Evolutionary conservation across 2,888 invertebrate species (phyloP), one percentile per base, ranked within the genome.

Genomic region (Nesidiocoris tenuis): DNA sequence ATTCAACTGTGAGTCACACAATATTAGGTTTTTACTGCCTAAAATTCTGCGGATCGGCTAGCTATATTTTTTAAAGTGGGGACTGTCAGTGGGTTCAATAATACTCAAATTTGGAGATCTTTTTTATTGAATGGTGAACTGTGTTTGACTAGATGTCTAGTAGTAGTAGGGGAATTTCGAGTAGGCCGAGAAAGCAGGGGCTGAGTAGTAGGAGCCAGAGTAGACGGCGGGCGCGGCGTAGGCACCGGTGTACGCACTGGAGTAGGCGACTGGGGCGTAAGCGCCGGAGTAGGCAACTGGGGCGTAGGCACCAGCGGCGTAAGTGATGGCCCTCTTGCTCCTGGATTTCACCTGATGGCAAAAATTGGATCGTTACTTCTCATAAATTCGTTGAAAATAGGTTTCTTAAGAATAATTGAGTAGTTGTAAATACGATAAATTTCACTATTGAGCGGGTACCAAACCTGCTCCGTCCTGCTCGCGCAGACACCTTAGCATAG

Each of bases 221-320:
- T 63, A 75, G 63, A 23, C n/a, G 63, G 76, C 17, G 74, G 77
- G 78, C 39, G 59, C 56, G 63, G 74, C 19, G 74, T 24, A 12
- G 66, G 25, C 56, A 61, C 56, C 39, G 74, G 74, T 18, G 76
- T 75, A 61, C 65, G 66, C 66, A 18, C 72, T 61, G 64, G 65
- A 64, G 68, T 76, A 77, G 25, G 76, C 67, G 66, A 74, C 7
- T 70, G 77, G 78, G 59, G 74, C 77, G 39, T 39, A 39, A 3
- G 39, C 65, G 24, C 75, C 74, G 23, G 75, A 59, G 75, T 79
- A 79, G 67, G 79, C 77, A 16, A 70, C 63, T 55, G 77, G 77
- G 57, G 66, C 21, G 71, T 61, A 64, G n/a, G 67, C 56, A 21
- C 75, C 80, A 3, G 83, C 82, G 0, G 72, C 18, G 71, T 61